Evolutionary conservation across 2,797 vertebrate species (phyloP), one percentile per base, ranked within the genome.

Genomic region (Channa striata): DNA sequence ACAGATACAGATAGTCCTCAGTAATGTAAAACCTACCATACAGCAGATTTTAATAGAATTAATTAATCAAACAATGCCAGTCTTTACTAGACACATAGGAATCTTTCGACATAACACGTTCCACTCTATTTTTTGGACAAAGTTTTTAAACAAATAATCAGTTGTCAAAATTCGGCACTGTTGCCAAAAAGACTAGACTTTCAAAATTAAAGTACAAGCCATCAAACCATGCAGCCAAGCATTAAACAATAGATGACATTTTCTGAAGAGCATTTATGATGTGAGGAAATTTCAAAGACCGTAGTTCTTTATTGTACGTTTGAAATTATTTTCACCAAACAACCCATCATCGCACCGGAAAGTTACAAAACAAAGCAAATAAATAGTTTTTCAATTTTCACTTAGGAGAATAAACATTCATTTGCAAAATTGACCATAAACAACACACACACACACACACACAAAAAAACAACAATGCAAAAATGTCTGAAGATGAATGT

Each of bases 341-440:
- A 73, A 62, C 20, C 9, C 77, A 71, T 76, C 74, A 52, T 53
- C 37, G 59, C 63, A 61, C 57, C 68, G 63, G 74, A 80, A 85
- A 79, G 72, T 80, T 76, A 17, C 53, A 60, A 76, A 78, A 84
- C 75, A 79, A 87, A 82, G 48, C 49, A 46, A 71, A 84, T 66
- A 68, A 79, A 79, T 78, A 25, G 71, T 74, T 82, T 74, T 80
- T 85, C 73, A 80, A 62, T 83, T 89, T 84, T 81, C 81, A 80
- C 68, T 72, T 54, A 71, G 57, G 54, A 78, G 78, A 90, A 91
- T 80, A 89, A 91, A 89, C 84, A 68, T 74, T 74, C 69, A 80
- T 85, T 88, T 78, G 76, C 73, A 72, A 89, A 90, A 88, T 81
- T 77, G 62, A 81, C 73, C 84, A 77, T 67, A 91, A 88, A 92